These are phyloP conservation scores for Malurus splendens DNA, from an alignment of 2,797 vertebrate genomes.

Conservation along the genomic window DNA sequence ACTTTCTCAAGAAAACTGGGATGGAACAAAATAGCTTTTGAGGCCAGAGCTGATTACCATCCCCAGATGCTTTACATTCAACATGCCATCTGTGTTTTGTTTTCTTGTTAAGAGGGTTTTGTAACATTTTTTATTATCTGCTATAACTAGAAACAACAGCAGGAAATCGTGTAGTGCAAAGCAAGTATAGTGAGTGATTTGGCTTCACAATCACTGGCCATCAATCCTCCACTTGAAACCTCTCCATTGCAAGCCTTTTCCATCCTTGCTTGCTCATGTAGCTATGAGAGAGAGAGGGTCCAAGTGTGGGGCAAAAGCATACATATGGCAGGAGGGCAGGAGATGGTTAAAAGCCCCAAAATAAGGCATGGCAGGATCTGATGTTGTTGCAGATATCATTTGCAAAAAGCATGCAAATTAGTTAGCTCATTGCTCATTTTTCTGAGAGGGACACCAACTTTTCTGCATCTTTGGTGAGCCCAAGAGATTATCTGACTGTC, in stretches of 20 bases:
- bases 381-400: neutral
- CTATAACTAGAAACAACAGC: conserved; percentile 67
- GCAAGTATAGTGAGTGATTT: conserved; percentile 57
- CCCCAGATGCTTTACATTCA: conserved; percentile 66
- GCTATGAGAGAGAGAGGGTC: neutral
- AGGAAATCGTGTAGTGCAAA: conserved; percentile 47
- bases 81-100: conserved; percentile 69
- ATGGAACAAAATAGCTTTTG: conserved; percentile 46
- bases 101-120: conserved; percentile 65
- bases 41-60: conserved; percentile 25
- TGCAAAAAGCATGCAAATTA: neutral
- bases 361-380: neutral
- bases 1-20: conserved; percentile 39
- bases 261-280: neutral
- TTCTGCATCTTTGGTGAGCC: neutral
- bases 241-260: neutral
- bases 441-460: neutral
- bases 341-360: neutral
- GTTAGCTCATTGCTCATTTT: neutral
- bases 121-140: conserved; percentile 67
- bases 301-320: neutral
- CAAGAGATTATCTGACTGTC: conserved; percentile 30
- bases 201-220: conserved; percentile 41
- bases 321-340: neutral
- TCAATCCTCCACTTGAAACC: conserved; percentile 57